Evolutionary conservation across 2,113 vertebrate genomes (phyloP), one percentile per base, ranked within the genome.

Genomic region (Nothoprocta perdicaria): DNA sequence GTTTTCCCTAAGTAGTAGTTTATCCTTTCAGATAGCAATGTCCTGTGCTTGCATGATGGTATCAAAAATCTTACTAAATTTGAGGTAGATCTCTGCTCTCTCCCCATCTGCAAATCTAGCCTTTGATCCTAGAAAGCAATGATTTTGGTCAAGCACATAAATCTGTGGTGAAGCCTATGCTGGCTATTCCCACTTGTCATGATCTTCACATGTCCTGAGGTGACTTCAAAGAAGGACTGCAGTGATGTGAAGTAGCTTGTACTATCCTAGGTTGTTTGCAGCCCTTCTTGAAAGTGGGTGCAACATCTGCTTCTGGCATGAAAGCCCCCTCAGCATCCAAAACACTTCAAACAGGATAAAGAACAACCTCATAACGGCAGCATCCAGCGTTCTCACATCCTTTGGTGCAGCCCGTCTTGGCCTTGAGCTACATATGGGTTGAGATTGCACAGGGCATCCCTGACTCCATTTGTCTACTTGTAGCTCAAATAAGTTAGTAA

Each of bases 71-170:
- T 52, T 10, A 10, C 8, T 45, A 9, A 57, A 19, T 24, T 38
- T 10, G 24, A 52, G 67, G 33, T 3, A 21, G 31, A n/a, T 72
- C 33, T 33, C 16, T 66, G 24, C 31, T 67, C 12, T 82, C n/a
- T 76, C 50, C 31, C 69, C 27, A 35, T 27, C 46, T n/a, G 15
- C 60, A 83, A n/a, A 71, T 83, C 31, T 33, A 6, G 12, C 35
- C 41, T 91, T 48, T 88, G 68, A 80, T 88, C 53, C 29, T 18
- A 57, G 53, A 83, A 91, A 33, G 31, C 33, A 77, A 77, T 41
- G 27, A 33, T 15, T 94, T 89, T 71, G 83, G 65, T 80, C 46
- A 83, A 43, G 68, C 33, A 26, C 31, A 73, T 88, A 95, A 94
- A 94, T 80, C 76, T 41, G 1, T 18, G 46, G 52, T 72, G 88